Base-by-base conservation (phyloP, 2,113 vertebrate species). In the Hucho hucho region DNA sequence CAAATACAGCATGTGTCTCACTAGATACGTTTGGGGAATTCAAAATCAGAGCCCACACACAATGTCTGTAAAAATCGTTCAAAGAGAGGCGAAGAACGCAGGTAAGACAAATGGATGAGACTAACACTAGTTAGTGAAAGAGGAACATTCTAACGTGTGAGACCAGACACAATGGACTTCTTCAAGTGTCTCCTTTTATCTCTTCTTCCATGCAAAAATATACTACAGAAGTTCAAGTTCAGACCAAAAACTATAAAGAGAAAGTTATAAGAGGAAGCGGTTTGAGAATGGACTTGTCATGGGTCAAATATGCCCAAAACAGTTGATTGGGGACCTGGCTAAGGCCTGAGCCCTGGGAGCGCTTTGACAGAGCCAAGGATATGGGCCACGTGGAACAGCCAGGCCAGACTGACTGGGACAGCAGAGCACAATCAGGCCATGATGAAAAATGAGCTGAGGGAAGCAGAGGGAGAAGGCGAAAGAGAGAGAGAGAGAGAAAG, bases 391-490 rank as follows among this genome's bases (percentile, higher is more conserved):
- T 70, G 59, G 65, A 77, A 47, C 76, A 72, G 67, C 78, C 74
- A 70, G 83, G 59, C 77, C 65, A 47, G 70, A 79, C 77, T 47
- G 29, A 64, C 77, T 83, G 76, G 64, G 24, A 73, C 81, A 76
- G 73, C 74, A 71, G 24, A 70, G 72, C 16, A 73, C 72, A 79
- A 92, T 92, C 85, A 91, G 93, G 93, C 88, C 92, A 93, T 68
- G 43, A 78, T 91, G 89, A 93, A 86, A 90, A 92, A 93, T 86
- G 91, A 93, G 90, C 73, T 72, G 65, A 61, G 89, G 87, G 87
- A 91, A 75, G 76, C 77, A 84, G 85, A 79, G 81, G 77, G 76
- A 69, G 77, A 29, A 65, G 72, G 26, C 77, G 37, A 77, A 46
- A 72, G 77, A 75, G 65, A 74, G 64, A 80, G 77, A 76, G 69